Percentiles rank a stretch among this genome's conserved stretches.
Evolutionary conservation across 2,797 vertebrate species (phyloP).

Genomic region (Echiichthys vipera): DNA sequence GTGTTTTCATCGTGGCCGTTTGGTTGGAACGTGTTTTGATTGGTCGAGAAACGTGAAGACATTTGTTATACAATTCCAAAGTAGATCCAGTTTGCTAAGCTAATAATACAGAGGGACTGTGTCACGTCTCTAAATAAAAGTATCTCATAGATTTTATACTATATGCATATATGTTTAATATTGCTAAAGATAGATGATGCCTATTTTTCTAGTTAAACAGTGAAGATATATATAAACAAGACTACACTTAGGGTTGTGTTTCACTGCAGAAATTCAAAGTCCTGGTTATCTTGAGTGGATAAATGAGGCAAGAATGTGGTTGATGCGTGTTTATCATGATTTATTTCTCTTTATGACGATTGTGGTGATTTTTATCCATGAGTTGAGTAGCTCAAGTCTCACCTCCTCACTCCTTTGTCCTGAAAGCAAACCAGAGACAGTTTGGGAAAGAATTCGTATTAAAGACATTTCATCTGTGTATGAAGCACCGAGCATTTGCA

Average conservation of each 20-base stretch:
- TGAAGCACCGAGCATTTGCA: neutral
- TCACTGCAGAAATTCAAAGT: neutral
- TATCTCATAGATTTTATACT: slow-evolving; percentile 27
- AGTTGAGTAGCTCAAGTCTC: slow-evolving; percentile 59
- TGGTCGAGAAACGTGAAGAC: neutral
- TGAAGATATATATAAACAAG: neutral
- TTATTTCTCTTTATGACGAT: slow-evolving; percentile 33
- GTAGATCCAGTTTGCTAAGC: slow-evolving; percentile 21
- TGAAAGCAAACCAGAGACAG: neutral
- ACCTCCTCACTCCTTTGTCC: slow-evolving; percentile 1
- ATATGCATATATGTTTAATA: slow-evolving; percentile 37
- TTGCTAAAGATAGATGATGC: slow-evolving; percentile 15
- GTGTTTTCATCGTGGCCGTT: neutral
- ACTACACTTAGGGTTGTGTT: neutral
- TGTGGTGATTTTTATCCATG: slow-evolving; percentile 36
- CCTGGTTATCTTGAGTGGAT: slow-evolving; percentile 5
- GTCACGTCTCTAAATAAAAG: neutral
- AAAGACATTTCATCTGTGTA: neutral
- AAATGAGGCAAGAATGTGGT: slow-evolving; percentile 50
- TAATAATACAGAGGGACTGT: slow-evolving; percentile 21
- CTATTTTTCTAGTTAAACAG: slow-evolving; percentile 39
- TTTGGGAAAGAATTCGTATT: no score
- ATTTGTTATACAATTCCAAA: slow-evolving; percentile 1
- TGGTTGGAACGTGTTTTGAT: neutral
- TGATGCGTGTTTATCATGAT: slow-evolving; percentile 47